phyloP scores from a whole-genome alignment of 92 coral and sea anemone genomes.

The Paramuricea clavata region DNA sequence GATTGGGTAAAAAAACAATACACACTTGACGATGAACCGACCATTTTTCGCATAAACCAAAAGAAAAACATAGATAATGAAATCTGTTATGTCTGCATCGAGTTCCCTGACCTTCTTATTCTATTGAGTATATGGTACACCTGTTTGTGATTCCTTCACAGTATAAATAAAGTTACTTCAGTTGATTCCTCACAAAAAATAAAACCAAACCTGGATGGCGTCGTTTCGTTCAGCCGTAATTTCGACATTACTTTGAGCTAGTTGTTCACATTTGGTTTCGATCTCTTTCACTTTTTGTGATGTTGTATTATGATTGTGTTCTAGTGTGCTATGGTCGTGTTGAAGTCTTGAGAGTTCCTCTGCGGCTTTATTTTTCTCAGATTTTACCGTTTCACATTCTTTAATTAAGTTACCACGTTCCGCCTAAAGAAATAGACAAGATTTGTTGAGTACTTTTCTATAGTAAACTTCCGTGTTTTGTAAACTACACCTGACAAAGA shows the following conservation, averaged over 20 bases:
- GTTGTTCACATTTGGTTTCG: slow-evolving; percentile 9
- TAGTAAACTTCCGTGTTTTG: too few species aligned
- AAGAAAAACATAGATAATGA: too few species aligned
- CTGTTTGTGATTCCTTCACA: too few species aligned
- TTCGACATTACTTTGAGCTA: neutral
- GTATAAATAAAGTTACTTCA: neutral
- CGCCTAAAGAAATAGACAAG: neutral
- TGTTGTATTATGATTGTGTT: neutral
- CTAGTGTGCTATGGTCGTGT: neutral
- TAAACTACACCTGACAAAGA: too few species aligned
- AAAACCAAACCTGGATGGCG: slow-evolving; percentile 2
- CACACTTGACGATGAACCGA: too few species aligned
- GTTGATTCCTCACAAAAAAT: neutral
- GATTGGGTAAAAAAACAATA: too few species aligned
- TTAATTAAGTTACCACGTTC: slow-evolving; percentile 2
- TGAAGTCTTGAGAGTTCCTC: slow-evolving; percentile 27
- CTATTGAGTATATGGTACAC: too few species aligned
- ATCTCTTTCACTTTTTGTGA: slow-evolving; percentile 8
- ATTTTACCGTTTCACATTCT: slow-evolving; percentile 11
- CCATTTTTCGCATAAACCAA: too few species aligned
- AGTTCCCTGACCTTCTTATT: too few species aligned
- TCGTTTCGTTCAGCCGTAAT: slow-evolving; percentile 24
- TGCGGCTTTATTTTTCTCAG: neutral
- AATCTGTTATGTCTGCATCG: too few species aligned
- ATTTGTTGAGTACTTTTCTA: too few species aligned